These are phyloP conservation scores for Nomada hirtipes DNA, from an alignment of 2,888 invertebrate species.

Conservation along the genomic window DNA sequence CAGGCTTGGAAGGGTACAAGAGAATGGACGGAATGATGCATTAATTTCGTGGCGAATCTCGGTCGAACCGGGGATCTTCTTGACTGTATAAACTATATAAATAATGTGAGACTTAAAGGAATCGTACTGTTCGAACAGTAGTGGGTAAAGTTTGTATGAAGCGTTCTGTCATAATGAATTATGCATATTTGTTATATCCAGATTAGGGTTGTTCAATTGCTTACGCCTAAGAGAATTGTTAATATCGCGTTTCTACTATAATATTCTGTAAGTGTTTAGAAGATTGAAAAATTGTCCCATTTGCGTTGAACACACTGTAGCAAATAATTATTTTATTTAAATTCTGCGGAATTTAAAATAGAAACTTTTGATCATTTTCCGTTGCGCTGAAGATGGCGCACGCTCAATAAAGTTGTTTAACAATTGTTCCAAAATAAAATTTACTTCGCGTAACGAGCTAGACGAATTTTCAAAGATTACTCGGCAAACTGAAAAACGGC, in stretches of 20 bases:
- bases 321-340: no score
- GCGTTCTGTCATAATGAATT: no score
- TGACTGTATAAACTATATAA: background rate
- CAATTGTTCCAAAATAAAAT: no score
- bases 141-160: no score
- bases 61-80: background rate
- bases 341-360: no score
- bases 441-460: no score
- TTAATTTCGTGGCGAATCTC: constrained; percentile 23
- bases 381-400: background rate
- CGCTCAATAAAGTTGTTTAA: background rate
- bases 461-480: background rate
- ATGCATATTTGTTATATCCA: no score
- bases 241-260: no score
- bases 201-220: no score
- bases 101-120: background rate
- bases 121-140: no score
- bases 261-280: background rate
- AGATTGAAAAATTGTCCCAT: background rate
- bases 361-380: background rate
- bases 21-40: constrained; percentile 1
- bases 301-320: no score
- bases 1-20: background rate
- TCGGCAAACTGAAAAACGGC: background rate
- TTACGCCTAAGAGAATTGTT: no score